Conservation (phyloP, 2,113 vertebrate species). For the Motacilla alba region DNA sequence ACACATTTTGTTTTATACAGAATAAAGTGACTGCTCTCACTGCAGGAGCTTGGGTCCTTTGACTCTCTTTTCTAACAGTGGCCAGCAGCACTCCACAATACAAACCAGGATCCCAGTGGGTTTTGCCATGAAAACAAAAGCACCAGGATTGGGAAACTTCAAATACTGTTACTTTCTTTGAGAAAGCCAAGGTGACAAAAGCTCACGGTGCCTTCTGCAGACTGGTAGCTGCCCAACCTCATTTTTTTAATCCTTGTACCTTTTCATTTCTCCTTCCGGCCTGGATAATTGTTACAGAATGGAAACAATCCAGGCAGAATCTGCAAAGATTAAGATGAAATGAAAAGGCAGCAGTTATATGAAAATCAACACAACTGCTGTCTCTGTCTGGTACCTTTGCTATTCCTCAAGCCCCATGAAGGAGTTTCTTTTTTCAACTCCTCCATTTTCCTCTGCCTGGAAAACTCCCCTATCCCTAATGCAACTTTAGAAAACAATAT, state of each 20-base stretch:
- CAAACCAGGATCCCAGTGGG: neutral
- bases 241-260: neutral
- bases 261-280: neutral
- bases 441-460: neutral
- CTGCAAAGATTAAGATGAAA: constrained; percentile 15
- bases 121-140: neutral
- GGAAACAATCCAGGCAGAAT: constrained; percentile 21
- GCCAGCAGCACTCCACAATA: neutral
- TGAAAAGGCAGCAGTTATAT: neutral
- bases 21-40: neutral
- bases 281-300: neutral
- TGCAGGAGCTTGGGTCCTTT: neutral
- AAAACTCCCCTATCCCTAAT: neutral
- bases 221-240: neutral
- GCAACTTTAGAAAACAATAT: neutral
- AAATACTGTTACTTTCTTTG: neutral
- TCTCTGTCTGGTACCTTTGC: neutral
- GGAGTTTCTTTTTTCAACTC: neutral
- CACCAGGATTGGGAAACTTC: neutral
- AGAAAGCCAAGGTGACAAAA: neutral
- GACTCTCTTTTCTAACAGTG: neutral
- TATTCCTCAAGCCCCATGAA: neutral
- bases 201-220: neutral
- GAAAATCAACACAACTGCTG: neutral
- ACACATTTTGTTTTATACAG: rapidly evolving